These are phyloP conservation scores for Eurypyga helias DNA, from an alignment of 2,113 vertebrate genomes.

Conservation along the genomic window DNA sequence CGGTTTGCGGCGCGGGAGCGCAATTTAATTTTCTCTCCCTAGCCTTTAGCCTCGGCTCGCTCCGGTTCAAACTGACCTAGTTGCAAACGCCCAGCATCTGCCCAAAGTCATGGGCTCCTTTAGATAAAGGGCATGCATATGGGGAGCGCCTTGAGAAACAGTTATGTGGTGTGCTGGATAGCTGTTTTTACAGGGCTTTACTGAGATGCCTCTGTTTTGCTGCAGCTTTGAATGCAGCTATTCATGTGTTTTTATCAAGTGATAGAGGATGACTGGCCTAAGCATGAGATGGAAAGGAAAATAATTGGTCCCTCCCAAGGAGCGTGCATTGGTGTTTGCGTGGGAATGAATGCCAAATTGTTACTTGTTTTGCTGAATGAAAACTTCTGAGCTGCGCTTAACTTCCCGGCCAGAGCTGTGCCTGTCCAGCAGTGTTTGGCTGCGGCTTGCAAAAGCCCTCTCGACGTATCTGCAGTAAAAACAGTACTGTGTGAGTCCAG, in stretches of 20 bases:
- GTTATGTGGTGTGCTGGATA: neutral
- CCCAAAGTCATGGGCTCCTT: constrained; percentile 12
- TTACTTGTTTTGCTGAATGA: constrained; percentile 46
- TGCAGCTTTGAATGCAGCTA: constrained; percentile 33
- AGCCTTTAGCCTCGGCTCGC: constrained; percentile 7
- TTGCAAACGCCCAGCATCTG: constrained; percentile 60
- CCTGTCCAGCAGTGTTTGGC: neutral
- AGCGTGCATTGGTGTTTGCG: neutral
- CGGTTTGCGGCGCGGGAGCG: neutral
- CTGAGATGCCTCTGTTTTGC: constrained; percentile 26
- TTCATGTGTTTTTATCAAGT: constrained; percentile 27
- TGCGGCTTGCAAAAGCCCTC: neutral
- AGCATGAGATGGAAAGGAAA: constrained; percentile 46
- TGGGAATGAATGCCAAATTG: constrained; percentile 43
- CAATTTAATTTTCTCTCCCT: constrained; percentile 34
- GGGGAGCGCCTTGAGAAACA: neutral
- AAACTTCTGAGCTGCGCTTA: neutral
- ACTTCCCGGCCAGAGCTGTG: neutral
- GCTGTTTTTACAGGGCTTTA: constrained; percentile 22
- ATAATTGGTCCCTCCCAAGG: constrained; percentile 36
- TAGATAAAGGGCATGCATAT: neutral
- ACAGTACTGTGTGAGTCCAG: neutral
- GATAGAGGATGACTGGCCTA: constrained; percentile 13
- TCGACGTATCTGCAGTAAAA: neutral
- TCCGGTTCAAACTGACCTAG: constrained; percentile 56